Evolutionary conservation across 1,140 invertebrate species (phyloP), one percentile per base, ranked within the genome.

Genomic region (Drosophila jambulina): DNA sequence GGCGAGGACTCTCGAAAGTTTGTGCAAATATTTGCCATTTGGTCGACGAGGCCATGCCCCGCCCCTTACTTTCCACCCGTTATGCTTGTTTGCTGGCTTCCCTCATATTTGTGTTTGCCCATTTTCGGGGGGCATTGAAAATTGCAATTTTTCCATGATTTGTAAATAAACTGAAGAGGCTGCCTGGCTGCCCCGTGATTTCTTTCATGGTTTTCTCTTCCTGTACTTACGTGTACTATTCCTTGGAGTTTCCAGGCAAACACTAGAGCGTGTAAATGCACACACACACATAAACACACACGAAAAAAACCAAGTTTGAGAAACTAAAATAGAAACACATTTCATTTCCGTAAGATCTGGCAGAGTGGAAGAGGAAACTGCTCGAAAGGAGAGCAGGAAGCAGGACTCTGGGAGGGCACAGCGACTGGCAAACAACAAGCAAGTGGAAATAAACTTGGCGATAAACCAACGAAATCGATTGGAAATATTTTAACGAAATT

Each of bases 381-480:
- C 57, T 36, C 17, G 36, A 48, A 40, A 21, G 51, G 58, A 25
- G 58, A 57, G 67, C 48, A 65, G 58, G 65, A 38, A 40, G 67
- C 56, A 48, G 63, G 69, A 49, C 17, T n/a, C 29, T 8, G 54
- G 40, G 45, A 56, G 57, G 62, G 46, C 43, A 69, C 63, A 69
- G 51, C 19, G 32, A 77, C 74, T 77, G 80, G 78, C 78, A 91
- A 83, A 83, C 68, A 83, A 78, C 78, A 78, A 75, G 84, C 80
- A 88, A 88, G 77, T 83, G 84, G 67, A 88, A 88, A 83, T 81
- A 81, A 87, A 88, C 81, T 91, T 91, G 88, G 79, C 83, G 90
- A 79, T 91, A 90, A 91, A 91, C 84, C 82, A 91, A 75, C 85
- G 80, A 91, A 91, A 91, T 91, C 90, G 90, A 91, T 91, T 90